phyloP scores from a whole-genome alignment of 2,113 vertebrate genomes.

The Hydrolagus affinis region DNA sequence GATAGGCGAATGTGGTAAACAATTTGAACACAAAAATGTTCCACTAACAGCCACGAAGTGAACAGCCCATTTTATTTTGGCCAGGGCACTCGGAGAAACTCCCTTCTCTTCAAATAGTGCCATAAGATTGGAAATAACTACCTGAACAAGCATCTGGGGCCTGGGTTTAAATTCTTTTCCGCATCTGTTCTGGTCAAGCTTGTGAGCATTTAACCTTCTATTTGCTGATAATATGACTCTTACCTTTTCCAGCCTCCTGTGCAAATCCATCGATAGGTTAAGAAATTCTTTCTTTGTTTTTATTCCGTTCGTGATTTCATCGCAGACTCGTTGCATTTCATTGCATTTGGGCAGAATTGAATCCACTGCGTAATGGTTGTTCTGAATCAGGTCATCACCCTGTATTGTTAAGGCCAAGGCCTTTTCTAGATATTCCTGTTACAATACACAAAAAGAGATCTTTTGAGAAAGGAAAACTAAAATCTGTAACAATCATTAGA shows the following conservation, averaged over 20 bases:
- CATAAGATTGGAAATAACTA: too few species aligned
- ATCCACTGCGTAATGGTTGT: slow-evolving; percentile 85
- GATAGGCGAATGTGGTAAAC: too few species aligned
- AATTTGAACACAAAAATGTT: too few species aligned
- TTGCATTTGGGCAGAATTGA: slow-evolving; percentile 85
- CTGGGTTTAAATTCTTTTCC: too few species aligned
- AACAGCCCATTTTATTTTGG: too few species aligned
- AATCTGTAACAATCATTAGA: neutral
- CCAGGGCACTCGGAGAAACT: too few species aligned
- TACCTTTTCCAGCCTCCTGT: slow-evolving; percentile 75
- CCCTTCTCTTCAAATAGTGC: too few species aligned
- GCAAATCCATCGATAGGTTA: slow-evolving; percentile 74
- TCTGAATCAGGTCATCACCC: slow-evolving; percentile 69
- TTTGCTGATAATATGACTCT: slow-evolving; percentile 5
- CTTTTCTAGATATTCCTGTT: slow-evolving; percentile 65
- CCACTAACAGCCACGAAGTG: too few species aligned
- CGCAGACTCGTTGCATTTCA: slow-evolving; percentile 67
- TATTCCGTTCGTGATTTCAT: slow-evolving; percentile 49
- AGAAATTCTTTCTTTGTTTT: slow-evolving; percentile 60
- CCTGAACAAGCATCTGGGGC: too few species aligned
- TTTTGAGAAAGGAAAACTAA: neutral
- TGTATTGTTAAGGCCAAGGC: slow-evolving; percentile 63
- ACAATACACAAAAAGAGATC: neutral
- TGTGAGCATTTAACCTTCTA: too few species aligned
- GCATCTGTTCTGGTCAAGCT: too few species aligned